A percentile compares a stretch with the other conserved stretches of the same genome.
phyloP scores from a whole-genome alignment of 1,140 invertebrate genomes.

The Stegodyphus mimosarum region DNA sequence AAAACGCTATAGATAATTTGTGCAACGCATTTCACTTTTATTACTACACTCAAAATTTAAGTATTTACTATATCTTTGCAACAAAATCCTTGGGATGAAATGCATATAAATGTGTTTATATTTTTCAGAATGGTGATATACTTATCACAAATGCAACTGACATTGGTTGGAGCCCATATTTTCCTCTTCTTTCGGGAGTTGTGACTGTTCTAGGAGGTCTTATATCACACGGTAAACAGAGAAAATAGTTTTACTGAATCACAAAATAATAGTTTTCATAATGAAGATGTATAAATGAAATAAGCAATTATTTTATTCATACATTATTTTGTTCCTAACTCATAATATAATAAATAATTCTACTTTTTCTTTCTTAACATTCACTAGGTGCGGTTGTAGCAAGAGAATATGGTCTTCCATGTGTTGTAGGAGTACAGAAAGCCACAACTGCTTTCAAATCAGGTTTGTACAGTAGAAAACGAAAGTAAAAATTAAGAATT shows the following conservation, averaged over 20 bases:
- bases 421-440: slow-evolving; percentile 79
- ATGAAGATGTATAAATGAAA: no score
- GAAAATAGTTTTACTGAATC: no score
- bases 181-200: slow-evolving; percentile 81
- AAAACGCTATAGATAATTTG: no score
- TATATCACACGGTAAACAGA: slow-evolving; percentile 78
- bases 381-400: slow-evolving; percentile 80
- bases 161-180: slow-evolving; percentile 92
- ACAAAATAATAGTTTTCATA: no score
- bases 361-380: not conserved
- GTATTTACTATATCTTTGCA: no score
- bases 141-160: slow-evolving; percentile 83
- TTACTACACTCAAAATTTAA: no score
- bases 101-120: not conserved
- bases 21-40: no score
- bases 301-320: no score
- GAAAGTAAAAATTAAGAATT: no score
- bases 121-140: slow-evolving; percentile 76
- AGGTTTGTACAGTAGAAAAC: slow-evolving; percentile 68
- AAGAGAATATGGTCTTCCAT: slow-evolving; percentile 86
- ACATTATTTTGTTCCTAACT: no score
- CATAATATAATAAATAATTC: not conserved
- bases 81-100: not conserved
- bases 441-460: slow-evolving; percentile 78
- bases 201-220: slow-evolving; percentile 88